phyloP scores from a whole-genome alignment of 1,140 invertebrate species.

The Danaus plexippus region DNA sequence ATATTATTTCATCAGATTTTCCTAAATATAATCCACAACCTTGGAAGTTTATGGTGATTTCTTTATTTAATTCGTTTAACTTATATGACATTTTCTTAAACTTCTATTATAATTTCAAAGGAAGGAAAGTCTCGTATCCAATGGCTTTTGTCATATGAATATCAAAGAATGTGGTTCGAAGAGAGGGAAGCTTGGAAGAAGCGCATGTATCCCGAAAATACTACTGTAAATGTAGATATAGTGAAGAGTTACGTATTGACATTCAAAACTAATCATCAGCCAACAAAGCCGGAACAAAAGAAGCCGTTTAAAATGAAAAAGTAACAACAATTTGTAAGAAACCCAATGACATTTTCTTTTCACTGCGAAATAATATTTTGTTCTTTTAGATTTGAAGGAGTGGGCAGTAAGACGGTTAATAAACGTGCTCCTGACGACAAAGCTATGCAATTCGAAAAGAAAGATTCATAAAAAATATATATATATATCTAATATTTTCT shows the following conservation, averaged over 20 bases:
- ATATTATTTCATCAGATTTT: constrained; percentile 67
- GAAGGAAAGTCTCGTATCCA: constrained; percentile 52
- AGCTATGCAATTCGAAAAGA: constrained; percentile 38
- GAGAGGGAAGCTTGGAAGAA: constrained; percentile 65
- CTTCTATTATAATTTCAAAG: constrained; percentile 25
- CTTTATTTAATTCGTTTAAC: neutral
- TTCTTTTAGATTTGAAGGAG: constrained; percentile 41
- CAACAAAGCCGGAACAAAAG: constrained; percentile 51
- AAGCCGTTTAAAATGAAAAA: constrained; percentile 66
- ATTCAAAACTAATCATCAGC: constrained; percentile 55
- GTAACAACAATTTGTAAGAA: constrained; percentile 24
- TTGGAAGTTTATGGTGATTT: constrained; percentile 65
- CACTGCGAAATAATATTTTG: neutral
- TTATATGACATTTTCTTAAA: no score
- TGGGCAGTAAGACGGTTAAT: constrained; percentile 36
- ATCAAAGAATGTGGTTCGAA: constrained; percentile 63
- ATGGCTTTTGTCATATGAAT: constrained; percentile 60
- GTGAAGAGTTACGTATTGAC: constrained; percentile 61
- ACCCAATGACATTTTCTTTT: neutral
- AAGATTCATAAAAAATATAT: constrained; percentile 2
- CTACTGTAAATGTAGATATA: constrained; percentile 52
- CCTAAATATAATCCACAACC: constrained; percentile 60
- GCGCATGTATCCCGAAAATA: constrained; percentile 60
- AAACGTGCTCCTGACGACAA: constrained; percentile 42
- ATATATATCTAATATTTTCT: neutral